These are phyloP conservation scores for Brachypodius melanocephalos DNA, from an alignment of 2,113 vertebrate genomes.

Conservation along the genomic window DNA sequence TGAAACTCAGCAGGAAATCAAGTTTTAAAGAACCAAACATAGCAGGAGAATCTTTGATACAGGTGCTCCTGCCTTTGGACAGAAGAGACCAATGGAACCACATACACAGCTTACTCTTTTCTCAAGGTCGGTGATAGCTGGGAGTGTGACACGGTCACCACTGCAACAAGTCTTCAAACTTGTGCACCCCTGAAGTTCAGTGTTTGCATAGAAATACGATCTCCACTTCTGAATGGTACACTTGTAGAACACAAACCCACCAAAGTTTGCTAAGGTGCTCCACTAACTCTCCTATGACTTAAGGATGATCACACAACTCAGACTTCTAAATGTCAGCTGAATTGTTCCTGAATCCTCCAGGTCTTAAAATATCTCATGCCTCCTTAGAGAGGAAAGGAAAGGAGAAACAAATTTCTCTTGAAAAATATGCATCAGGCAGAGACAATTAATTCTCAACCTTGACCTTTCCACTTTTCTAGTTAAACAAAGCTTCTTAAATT, in stretches of 20 bases:
- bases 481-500: neutral
- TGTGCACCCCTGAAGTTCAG: neutral
- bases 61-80: neutral
- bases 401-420: neutral
- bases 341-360: neutral
- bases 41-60: neutral
- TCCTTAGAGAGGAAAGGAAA: neutral
- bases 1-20: neutral
- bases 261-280: neutral
- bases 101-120: neutral
- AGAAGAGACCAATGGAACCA: neutral
- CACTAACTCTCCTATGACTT: neutral
- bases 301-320: neutral
- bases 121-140: neutral
- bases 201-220: neutral
- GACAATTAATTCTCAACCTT: neutral
- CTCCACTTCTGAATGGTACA: neutral
- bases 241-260: neutral
- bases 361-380: neutral
- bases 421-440: neutral
- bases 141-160: neutral
- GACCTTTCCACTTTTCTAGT: neutral
- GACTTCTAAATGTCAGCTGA: neutral
- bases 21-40: neutral
- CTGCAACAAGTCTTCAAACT: neutral